Percentiles rank a stretch among this genome's conserved stretches.
These are phyloP conservation scores for Chalcosyrphus nemorum DNA, from an alignment of 2,888 invertebrate species.

Conservation along the genomic window DNA sequence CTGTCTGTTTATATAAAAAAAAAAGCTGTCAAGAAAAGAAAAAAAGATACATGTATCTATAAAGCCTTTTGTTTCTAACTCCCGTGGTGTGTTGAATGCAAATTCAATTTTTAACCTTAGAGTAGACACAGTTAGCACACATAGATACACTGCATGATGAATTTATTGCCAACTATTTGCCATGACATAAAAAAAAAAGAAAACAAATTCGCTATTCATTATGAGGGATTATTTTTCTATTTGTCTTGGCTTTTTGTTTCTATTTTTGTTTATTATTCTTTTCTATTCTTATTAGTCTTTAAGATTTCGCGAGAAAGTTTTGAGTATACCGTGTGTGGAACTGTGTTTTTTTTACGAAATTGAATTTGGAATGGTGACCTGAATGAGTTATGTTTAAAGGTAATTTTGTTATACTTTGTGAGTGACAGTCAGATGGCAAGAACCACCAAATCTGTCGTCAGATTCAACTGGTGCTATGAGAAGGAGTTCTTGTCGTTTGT, in stretches of 20 bases:
- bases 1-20: constrained; percentile 20
- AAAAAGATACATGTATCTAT: not conserved
- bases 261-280: constrained; percentile 17
- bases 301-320: too few relatives aligned
- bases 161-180: constrained; percentile 51
- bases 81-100: constrained; percentile 53
- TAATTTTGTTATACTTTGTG: too few relatives aligned
- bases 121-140: constrained; percentile 39
- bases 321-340: too few relatives aligned
- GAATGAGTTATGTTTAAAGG: constrained; percentile 3
- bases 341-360: not conserved
- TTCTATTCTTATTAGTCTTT: too few relatives aligned
- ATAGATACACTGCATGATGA: constrained; percentile 40
- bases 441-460: too few relatives aligned
- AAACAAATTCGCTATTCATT: constrained; percentile 36
- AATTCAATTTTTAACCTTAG: constrained; percentile 63
- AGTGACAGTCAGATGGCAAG: too few relatives aligned
- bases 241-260: constrained; percentile 2
- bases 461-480: too few relatives aligned
- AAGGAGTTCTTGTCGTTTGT: too few relatives aligned
- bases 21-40: not conserved
- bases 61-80: constrained; percentile 6
- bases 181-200: constrained; percentile 58
- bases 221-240: constrained; percentile 15
- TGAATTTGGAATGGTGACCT: not conserved